phyloP scores from a whole-genome alignment of 2,113 vertebrate species.

The Pelusios castaneus region DNA sequence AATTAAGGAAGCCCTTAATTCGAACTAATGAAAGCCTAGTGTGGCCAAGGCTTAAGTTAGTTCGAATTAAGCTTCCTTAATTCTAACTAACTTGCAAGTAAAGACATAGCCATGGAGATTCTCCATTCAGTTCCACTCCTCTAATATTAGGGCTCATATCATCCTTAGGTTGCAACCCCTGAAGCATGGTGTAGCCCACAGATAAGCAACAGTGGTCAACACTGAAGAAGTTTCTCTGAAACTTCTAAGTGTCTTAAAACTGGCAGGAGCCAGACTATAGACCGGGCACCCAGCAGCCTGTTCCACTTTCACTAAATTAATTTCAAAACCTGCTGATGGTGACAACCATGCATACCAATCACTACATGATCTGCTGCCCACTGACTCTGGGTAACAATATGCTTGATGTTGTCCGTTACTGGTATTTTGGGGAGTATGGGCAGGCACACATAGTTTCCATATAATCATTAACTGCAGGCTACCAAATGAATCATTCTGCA shows the following conservation, averaged over 20 bases:
- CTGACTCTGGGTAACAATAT: not conserved
- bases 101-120: too few relatives aligned
- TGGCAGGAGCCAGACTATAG: not conserved
- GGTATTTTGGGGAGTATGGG: conserved; percentile 15
- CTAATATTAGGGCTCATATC: conserved; percentile 8
- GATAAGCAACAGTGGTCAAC: not conserved
- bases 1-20: too few relatives aligned
- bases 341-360: fast-evolving
- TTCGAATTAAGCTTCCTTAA: too few relatives aligned
- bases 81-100: too few relatives aligned
- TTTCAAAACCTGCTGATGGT: not conserved
- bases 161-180: not conserved
- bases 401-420: not conserved
- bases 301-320: not conserved
- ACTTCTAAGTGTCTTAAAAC: conserved; percentile 5
- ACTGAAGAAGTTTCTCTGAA: not conserved
- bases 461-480: conserved; percentile 45
- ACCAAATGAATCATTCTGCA: conserved; percentile 62
- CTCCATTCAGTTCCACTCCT: conserved; percentile 7
- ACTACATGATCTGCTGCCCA: conserved; percentile 2
- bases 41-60: too few relatives aligned
- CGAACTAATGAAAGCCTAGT: too few relatives aligned
- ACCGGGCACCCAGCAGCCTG: conserved; percentile 8
- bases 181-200: not conserved
- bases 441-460: conserved; percentile 45